phyloP scores from a whole-genome alignment of 2,797 vertebrate species.

The Gymnodraco acuticeps region DNA sequence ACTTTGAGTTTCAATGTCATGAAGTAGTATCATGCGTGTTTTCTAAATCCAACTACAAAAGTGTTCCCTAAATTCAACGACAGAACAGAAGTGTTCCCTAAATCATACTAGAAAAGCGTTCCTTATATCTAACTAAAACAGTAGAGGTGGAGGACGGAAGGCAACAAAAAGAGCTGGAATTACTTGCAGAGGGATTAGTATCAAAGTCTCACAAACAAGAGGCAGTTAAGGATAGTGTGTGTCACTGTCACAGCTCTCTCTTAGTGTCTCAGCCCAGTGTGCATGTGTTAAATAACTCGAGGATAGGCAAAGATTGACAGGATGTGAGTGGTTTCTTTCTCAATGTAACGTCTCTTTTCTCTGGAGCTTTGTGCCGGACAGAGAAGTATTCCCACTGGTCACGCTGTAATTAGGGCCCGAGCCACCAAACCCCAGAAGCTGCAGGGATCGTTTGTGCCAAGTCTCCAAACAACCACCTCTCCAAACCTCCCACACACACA shows the following conservation, averaged over 20 bases:
- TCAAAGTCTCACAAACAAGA: conserved; percentile 18
- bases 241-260: not conserved
- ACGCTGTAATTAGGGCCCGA: conserved; percentile 73
- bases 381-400: conserved; percentile 64
- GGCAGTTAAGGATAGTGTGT: conserved; percentile 8
- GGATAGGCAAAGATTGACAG: conserved; percentile 27
- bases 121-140: too few species aligned
- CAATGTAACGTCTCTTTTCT: conserved; percentile 33
- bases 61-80: too few species aligned
- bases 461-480: conserved; percentile 55
- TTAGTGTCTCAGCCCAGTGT: conserved; percentile 14
- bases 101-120: too few species aligned
- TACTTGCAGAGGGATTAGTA: conserved; percentile 26
- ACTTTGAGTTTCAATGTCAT: too few species aligned
- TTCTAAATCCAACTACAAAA: too few species aligned
- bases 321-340: conserved; percentile 36
- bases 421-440: conserved; percentile 60
- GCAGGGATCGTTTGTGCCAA: conserved; percentile 46
- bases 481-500: conserved; percentile 22
- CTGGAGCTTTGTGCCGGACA: conserved; percentile 47
- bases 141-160: conserved; percentile 2
- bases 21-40: too few species aligned
- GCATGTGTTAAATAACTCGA: conserved; percentile 4
- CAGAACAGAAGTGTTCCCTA: too few species aligned
- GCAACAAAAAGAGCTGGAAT: conserved; percentile 10